Evolutionary conservation across 2,797 vertebrate genomes (phyloP).

Genomic region (Sarcoramphus papa): DNA sequence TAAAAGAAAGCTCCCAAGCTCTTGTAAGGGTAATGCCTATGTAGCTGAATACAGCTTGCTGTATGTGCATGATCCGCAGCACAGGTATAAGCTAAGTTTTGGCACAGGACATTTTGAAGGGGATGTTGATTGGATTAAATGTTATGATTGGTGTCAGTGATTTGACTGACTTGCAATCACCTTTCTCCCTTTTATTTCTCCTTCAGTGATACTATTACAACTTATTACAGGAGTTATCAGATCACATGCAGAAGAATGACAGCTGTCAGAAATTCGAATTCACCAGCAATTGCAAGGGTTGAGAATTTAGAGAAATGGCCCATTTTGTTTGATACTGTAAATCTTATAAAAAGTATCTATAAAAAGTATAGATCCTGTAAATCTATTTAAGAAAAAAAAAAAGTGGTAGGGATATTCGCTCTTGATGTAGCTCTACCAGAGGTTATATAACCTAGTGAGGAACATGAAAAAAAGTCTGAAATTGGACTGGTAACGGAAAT

Average conservation of each 20-base stretch:
- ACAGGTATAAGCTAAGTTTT: not conserved
- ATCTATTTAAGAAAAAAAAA: not conserved
- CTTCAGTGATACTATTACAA: not conserved
- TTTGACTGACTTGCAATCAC: not conserved
- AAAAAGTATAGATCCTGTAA: not conserved
- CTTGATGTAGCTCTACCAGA: not conserved
- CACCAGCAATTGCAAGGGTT: not conserved
- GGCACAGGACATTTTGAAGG: not conserved
- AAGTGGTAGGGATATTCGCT: not conserved
- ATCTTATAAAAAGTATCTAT: not conserved
- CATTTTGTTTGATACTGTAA: not conserved
- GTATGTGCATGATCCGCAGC: not conserved
- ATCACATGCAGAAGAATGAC: not conserved
- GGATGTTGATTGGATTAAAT: not conserved
- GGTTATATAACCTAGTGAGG: not conserved
- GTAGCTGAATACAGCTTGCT: not conserved
- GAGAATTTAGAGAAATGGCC: not conserved
- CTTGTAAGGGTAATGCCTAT: fast-evolving
- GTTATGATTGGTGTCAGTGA: not conserved
- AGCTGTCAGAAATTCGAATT: not conserved
- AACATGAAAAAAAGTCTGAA: not conserved
- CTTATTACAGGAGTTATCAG: not conserved
- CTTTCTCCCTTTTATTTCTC: not conserved
- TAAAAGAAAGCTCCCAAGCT: not conserved
- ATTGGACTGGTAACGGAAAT: not conserved